Conservation (phyloP, 2,113 vertebrate species). For the Apistogramma diplotaenia region DNA sequence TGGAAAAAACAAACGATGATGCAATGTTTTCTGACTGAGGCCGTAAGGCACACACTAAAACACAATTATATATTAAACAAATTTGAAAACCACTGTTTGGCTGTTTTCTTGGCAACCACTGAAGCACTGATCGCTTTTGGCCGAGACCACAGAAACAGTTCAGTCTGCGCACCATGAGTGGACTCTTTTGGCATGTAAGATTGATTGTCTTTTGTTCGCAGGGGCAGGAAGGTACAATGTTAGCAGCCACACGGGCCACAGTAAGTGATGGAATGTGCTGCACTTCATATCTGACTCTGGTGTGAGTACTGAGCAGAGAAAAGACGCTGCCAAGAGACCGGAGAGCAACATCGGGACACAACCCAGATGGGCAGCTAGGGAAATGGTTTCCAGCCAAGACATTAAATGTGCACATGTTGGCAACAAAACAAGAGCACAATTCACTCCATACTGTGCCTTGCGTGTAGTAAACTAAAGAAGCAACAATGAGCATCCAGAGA, state of each 20-base stretch:
- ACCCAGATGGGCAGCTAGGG: background rate
- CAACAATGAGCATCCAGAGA: background rate
- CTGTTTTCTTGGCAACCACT: background rate
- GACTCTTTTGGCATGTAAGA: conserved; percentile 7
- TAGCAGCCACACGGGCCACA: conserved; percentile 28
- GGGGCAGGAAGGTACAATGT: conserved; percentile 44
- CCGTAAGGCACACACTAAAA: background rate
- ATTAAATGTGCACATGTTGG: background rate
- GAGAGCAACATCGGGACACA: background rate
- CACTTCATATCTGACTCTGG: conserved; percentile 36
- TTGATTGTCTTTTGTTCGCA: conserved; percentile 42
- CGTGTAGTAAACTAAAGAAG: background rate
- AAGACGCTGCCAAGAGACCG: conserved; percentile 7
- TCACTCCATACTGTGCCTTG: background rate
- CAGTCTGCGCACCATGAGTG: background rate
- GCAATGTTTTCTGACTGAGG: background rate
- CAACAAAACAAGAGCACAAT: background rate
- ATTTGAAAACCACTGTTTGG: background rate
- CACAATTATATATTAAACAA: background rate
- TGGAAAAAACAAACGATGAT: background rate
- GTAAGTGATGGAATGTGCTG: conserved; percentile 50
- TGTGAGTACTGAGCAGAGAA: conserved; percentile 3
- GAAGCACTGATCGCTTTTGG: conserved; percentile 7
- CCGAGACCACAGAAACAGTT: conserved; percentile 1
- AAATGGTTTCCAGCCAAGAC: conserved; percentile 1